Base-by-base conservation (phyloP, 2,113 vertebrate species). In the Myiopsitta monachus region DNA sequence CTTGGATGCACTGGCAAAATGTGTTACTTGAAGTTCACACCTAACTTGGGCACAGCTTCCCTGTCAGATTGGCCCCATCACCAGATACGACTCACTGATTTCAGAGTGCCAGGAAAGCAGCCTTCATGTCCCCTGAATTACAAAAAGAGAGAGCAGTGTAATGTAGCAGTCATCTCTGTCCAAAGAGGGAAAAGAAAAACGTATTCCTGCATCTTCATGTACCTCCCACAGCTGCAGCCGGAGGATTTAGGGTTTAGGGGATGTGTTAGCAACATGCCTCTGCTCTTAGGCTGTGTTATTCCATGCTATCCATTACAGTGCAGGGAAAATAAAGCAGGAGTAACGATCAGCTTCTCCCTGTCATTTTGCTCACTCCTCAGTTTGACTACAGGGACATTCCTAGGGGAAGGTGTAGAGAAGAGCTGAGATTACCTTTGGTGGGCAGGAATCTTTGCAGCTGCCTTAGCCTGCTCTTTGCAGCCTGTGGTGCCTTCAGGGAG, bases 1-100 rank as follows among this genome's bases (percentile, higher is more conserved):
- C 73, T 68, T 75, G 66, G 61, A 75, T 92, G 87, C 81, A 22
- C 91, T 44, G 77, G 30, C 52, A 68, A 52, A 87, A 84, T 0
- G 84, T 62, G 74, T 66, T 89, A 72, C 66, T 79, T n/a, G 57
- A 39, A 87, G 80, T 94, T 94, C 94, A 87, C 89, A 76, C 87
- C 87, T 94, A 18, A 16, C 0, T 0, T 87, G 72, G 95, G 73
- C 74, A 86, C 55, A 46, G 92, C 76, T 84, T 61, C 54, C 64
- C 81, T 1, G 10, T 26, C 43, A 70, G 49, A 36, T 0, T 88
- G 38, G 23, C 38, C 76, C 22, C 33, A 7, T 64, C 43, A 21
- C 64, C 88, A 54, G 67, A 51, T 7, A 3, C 31, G 62, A 9
- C 41, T 69, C 31, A 33, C 47, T 26, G 75, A n/a, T 57, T n/a